These are phyloP conservation scores for Oplegnathus fasciatus DNA, from an alignment of 2,113 vertebrate genomes.

Conservation along the genomic window DNA sequence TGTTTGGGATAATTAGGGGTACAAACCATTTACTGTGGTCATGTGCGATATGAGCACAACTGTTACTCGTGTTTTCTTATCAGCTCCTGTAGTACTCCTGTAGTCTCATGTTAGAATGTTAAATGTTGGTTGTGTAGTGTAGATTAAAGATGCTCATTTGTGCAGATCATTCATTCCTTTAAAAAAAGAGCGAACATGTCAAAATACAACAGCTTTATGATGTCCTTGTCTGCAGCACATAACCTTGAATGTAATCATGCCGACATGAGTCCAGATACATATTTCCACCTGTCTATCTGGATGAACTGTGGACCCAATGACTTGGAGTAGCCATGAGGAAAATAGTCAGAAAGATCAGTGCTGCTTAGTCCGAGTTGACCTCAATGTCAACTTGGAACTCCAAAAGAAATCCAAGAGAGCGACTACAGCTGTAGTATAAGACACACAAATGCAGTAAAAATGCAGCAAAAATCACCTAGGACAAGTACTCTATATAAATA, in stretches of 20 bases:
- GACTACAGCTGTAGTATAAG: background rate
- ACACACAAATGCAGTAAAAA: conserved; percentile 13
- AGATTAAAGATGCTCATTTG: background rate
- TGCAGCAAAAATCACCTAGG: background rate
- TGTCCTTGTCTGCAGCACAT: background rate
- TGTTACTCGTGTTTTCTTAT: background rate
- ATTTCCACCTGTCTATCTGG: conserved; percentile 1
- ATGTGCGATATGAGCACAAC: background rate
- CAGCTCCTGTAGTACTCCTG: background rate
- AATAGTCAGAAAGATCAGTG: conserved; percentile 1
- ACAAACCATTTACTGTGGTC: background rate
- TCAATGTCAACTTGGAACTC: conserved; percentile 25
- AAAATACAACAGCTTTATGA: background rate
- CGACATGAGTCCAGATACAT: background rate
- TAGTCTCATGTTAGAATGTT: background rate
- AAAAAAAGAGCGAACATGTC: background rate
- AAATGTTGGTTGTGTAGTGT: background rate
- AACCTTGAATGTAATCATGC: conserved; percentile 1
- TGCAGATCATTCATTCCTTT: background rate
- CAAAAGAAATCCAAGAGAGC: background rate
- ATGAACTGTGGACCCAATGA: conserved; percentile 37
- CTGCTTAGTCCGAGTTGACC: conserved; percentile 25
- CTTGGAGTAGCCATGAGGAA: conserved; percentile 21
- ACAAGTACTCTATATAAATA: conserved; percentile 35
- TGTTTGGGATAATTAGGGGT: background rate